Percentiles rank a stretch among this genome's conserved stretches.
These are phyloP conservation scores for Apodemia mormo DNA, from an alignment of 2,888 invertebrate genomes.

Conservation along the genomic window DNA sequence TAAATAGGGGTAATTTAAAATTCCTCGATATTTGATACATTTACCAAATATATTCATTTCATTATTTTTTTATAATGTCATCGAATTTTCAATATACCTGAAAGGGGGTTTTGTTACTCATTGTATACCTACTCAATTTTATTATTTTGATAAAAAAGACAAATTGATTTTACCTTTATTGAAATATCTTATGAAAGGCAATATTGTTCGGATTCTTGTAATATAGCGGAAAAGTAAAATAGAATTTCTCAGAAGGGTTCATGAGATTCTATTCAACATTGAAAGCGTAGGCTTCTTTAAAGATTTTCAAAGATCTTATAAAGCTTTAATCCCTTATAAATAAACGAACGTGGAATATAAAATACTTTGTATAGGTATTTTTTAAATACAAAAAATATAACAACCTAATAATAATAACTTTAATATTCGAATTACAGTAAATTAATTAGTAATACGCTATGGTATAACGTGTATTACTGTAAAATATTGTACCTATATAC, in stretches of 20 bases:
- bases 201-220: constrained; percentile 41
- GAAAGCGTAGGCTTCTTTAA: constrained; percentile 62
- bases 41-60: too few species aligned
- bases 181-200: neutral
- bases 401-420: constrained; percentile 24
- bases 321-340: constrained; percentile 54
- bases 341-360: constrained; percentile 49
- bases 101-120: too few species aligned
- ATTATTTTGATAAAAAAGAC: neutral
- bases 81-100: too few species aligned
- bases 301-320: constrained; percentile 58
- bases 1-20: too few species aligned
- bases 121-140: too few species aligned
- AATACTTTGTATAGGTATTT: neutral
- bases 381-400: constrained; percentile 42
- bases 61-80: too few species aligned
- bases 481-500: too few species aligned
- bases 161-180: neutral
- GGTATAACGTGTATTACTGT: too few species aligned
- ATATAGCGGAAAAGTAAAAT: constrained; percentile 48
- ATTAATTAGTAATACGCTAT: too few species aligned
- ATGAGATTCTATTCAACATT: constrained; percentile 55
- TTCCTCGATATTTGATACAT: too few species aligned
- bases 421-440: too few species aligned
- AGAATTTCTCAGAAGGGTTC: constrained; percentile 55